Base-by-base conservation (phyloP, 1,140 invertebrate species). In the Drosophila sulfurigaster region DNA sequence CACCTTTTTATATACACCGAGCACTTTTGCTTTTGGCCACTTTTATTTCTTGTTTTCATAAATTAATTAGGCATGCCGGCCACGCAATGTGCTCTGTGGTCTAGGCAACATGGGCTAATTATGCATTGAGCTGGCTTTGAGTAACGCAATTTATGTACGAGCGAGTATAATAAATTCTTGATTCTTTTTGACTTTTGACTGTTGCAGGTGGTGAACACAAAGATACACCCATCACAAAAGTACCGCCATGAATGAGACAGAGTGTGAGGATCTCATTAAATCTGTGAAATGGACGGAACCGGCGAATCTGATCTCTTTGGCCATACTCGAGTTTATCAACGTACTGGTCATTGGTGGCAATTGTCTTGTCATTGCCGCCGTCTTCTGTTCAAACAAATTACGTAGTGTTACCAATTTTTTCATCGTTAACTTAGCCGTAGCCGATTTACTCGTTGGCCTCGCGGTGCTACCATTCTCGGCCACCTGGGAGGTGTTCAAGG, bases 361-460 rank as follows among this genome's bases (percentile, higher is more conserved):
- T 93, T 96, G 96, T 78, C 94, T 99, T 32, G 98, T 99, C 62
- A 98, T 99, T 83, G 94, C 97, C 57, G 98, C 98, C 58, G 98
- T 99, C 35, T 96, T 97, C 91, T 96, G 96, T 91, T 96, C 95
- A 16, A 95, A 96, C 45, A 98, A 98, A 92, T 94, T 99, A 54
- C 94, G 97, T 49, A 98, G 97, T 62, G 97, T 98, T 70, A 99
- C 98, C 45, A 99, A 99, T 93, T 95, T 98, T 88, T 99, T 99
- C 93, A 99, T 99, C 85, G 94, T 98, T 35, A 98, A 97, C 25
- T 94, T 99, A 73, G 98, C 98, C 0, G 96, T 98, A 1, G 97
- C 98, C 35, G 98, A 99, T 93, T 94, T 99, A 28, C 94, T 98
- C 85, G 97, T 99, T 7, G 98, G 98, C 0, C 93, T 98, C 2